These are phyloP conservation scores for Gobius niger DNA, from an alignment of 2,113 vertebrate genomes.

Conservation along the genomic window DNA sequence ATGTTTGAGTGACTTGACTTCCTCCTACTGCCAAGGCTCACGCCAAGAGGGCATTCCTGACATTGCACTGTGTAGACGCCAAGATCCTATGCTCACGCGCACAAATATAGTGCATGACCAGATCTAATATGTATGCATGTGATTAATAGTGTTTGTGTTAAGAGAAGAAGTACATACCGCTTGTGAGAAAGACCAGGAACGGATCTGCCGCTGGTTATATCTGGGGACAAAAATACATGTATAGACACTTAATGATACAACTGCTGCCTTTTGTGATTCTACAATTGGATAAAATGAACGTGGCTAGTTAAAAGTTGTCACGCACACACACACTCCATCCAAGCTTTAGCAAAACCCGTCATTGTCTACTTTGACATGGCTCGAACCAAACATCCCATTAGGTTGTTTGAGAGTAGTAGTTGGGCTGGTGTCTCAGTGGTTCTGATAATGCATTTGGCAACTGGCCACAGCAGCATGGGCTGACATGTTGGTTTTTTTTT, in stretches of 20 bases:
- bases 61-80: conserved; percentile 1
- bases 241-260: conserved; percentile 1
- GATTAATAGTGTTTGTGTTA: not conserved
- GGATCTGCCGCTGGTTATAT: conserved; percentile 71
- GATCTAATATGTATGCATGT: conserved; percentile 1
- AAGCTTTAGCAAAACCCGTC: conserved; percentile 20
- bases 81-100: not conserved
- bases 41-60: conserved; percentile 31
- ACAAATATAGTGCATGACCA: not conserved
- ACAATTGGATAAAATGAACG: conserved; percentile 9
- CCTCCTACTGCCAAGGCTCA: conserved; percentile 22
- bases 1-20: conserved; percentile 20
- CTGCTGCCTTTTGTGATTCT: not conserved
- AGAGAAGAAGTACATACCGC: conserved; percentile 66
- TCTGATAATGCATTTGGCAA: conserved; percentile 50
- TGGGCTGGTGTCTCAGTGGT: conserved; percentile 19
- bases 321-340: conserved; percentile 31
- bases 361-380: conserved; percentile 50
- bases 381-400: conserved; percentile 20
- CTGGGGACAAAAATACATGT: conserved; percentile 53
- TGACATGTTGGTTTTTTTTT: conserved; percentile 29
- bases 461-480: conserved; percentile 27
- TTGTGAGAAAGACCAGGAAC: conserved; percentile 82
- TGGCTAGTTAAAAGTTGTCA: conserved; percentile 19
- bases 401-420: conserved; percentile 20